A percentile compares a stretch with the other conserved stretches of the same genome.
phyloP scores from a whole-genome alignment of 1,140 invertebrate species.

The Nylanderia fulva region DNA sequence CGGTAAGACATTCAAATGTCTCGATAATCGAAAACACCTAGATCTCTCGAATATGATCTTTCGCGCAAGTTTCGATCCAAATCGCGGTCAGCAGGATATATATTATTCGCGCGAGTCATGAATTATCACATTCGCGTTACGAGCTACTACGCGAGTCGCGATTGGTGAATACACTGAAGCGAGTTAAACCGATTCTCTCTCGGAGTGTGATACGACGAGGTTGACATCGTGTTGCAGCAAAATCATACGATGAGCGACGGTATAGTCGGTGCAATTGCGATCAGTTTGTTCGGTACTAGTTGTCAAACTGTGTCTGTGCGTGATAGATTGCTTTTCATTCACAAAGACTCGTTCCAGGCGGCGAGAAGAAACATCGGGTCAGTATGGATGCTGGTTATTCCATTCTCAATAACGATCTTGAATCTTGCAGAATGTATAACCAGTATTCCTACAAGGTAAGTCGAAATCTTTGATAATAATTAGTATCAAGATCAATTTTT shows the following conservation, averaged over 20 bases:
- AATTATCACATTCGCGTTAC: not conserved
- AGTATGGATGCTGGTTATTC: constrained; percentile 89
- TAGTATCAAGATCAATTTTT: not conserved
- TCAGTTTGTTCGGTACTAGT: constrained; percentile 82
- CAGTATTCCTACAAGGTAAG: constrained; percentile 90
- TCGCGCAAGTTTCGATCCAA: not conserved
- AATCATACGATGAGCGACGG: constrained; percentile 81
- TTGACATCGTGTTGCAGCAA: not conserved
- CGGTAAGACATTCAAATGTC: not conserved
- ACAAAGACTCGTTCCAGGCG: constrained; percentile 78
- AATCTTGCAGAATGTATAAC: constrained; percentile 90
- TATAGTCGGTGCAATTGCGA: constrained; percentile 82
- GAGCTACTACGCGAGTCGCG: constrained; percentile 3
- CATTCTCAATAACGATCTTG: constrained; percentile 87
- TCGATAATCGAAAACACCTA: not conserved
- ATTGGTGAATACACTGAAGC: constrained; percentile 3
- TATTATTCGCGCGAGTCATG: not conserved
- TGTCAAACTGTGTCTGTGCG: constrained; percentile 58
- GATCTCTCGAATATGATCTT: not conserved
- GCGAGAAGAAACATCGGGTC: constrained; percentile 81
- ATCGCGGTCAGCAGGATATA: not conserved
- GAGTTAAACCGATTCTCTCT: not conserved
- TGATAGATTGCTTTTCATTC: constrained; percentile 68
- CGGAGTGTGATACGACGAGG: constrained; percentile 21
- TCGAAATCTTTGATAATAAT: constrained; percentile 6